Evolutionary conservation across 2,113 vertebrate species (phyloP).

Genomic region (Mirounga angustirostris): DNA sequence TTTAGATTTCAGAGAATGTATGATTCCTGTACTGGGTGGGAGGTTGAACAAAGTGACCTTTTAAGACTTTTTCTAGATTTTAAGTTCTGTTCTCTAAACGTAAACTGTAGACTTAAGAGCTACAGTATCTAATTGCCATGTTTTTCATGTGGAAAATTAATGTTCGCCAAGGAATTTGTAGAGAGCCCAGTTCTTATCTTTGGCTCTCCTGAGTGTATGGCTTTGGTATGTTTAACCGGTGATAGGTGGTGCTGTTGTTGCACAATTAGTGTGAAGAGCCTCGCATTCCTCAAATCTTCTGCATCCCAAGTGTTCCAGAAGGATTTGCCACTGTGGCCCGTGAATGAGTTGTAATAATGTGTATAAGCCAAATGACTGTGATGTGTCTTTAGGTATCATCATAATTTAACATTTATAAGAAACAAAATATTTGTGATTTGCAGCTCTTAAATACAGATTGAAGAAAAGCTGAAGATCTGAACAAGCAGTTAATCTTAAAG

Average conservation of each 20-base stretch:
- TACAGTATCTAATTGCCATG: not conserved
- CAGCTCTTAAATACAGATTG: constrained; percentile 75
- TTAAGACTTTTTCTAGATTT: constrained; percentile 32
- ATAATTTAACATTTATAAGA: constrained; percentile 47
- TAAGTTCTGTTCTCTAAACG: not conserved
- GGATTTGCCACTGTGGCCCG: not conserved
- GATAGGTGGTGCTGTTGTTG: constrained; percentile 73
- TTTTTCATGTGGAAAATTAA: constrained; percentile 54
- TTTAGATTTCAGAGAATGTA: constrained; percentile 45
- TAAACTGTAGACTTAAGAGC: constrained; percentile 1
- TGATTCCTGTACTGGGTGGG: not conserved
- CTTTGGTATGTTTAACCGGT: not conserved
- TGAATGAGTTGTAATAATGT: not conserved
- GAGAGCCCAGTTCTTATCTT: not conserved
- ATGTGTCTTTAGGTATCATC: not conserved
- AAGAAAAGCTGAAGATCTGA: constrained; percentile 72
- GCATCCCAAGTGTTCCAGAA: not conserved
- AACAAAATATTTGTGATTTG: constrained; percentile 45
- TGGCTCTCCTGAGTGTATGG: not conserved
- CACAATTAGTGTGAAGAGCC: not conserved
- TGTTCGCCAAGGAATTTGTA: constrained; percentile 33
- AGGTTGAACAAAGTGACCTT: not conserved
- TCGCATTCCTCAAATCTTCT: not conserved
- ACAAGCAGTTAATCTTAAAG: constrained; percentile 72
- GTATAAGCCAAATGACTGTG: constrained; percentile 56